Percentiles rank a stretch among this genome's conserved stretches.
These are phyloP conservation scores for Phodopus roborovskii DNA, from an alignment of 2,113 vertebrate species.

Conservation along the genomic window DNA sequence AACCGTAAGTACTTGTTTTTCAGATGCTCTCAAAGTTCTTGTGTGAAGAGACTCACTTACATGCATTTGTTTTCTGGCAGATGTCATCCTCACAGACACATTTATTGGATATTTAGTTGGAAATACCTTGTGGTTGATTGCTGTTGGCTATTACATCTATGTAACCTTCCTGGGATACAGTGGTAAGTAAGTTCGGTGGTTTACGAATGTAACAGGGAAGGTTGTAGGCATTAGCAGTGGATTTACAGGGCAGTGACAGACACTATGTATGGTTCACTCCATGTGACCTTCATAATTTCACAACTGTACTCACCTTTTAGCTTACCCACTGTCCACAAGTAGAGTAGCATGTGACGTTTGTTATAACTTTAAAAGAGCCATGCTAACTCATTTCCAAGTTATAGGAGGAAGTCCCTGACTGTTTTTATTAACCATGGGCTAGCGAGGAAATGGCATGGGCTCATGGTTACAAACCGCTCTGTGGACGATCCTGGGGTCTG, in stretches of 20 bases:
- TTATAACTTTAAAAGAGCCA: background rate
- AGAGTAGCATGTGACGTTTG: background rate
- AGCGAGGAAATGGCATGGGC: background rate
- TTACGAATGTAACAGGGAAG: background rate
- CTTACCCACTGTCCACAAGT: background rate
- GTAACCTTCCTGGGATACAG: slow-evolving; percentile 99
- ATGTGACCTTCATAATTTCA: background rate
- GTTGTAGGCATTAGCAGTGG: background rate
- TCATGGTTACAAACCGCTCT: background rate
- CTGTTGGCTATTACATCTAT: slow-evolving; percentile 97
- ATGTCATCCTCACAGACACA: slow-evolving; percentile 92
- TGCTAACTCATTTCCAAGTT: background rate
- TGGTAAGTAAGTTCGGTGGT: slow-evolving; percentile 86
- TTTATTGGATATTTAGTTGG: slow-evolving; percentile 90
- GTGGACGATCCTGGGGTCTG: background rate
- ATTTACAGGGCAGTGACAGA: background rate
- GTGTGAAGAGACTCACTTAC: slow-evolving; percentile 37
- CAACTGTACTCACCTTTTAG: background rate
- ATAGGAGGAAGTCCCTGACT: background rate
- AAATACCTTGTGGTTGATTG: slow-evolving; percentile 95
- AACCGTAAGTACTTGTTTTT: slow-evolving; percentile 92
- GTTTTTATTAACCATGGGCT: background rate
- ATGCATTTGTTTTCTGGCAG: slow-evolving; percentile 85
- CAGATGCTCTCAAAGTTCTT: background rate
- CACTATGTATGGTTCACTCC: background rate